Evolutionary conservation across 2,888 invertebrate genomes (phyloP), one percentile per base, ranked within the genome.

Genomic region (Tipula lateralis): DNA sequence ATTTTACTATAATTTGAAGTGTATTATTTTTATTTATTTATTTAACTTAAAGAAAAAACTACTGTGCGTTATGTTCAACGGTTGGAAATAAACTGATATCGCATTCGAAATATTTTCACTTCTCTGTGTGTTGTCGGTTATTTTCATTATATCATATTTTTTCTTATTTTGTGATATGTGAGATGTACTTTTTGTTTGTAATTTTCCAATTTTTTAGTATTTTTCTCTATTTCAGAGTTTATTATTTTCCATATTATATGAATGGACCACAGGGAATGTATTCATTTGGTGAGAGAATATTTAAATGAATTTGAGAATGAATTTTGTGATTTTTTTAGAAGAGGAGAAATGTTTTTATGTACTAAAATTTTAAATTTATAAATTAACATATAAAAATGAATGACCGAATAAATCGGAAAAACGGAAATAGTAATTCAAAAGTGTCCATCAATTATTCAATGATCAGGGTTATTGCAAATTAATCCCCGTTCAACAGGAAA

Each of bases 1-100:
- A 50, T 19, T 50, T 50, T 50, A 16, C 16, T 50, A 4, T 50
- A 16, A 66, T n/a, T 66, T 66, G 7, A 19, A 24, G 19, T 44
- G n/a, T 66, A 9, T 24, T 24, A 24, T 66, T 9, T 12, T 66
- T 66, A 4, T 66, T 44, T 44, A 44, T 44, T 44, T 66, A 9
- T 66, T 19, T 16, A 50, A 16, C 12, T 19, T 24, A 66, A 24
- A 44, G 9, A 66, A 66, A 66, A 66, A 24, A 66, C 66, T 66
- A 66, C 66, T 66, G 66, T 66, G 66, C 24, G 66, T 66, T 66
- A 50, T 9, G 50, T 50, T 66, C 66, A 66, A 66, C 66, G 66
- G 66, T 66, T 66, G 3, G 66, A 66, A 66, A 66, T 66, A 66
- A 66, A 66, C 66, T 66, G 66, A 66, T 66, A 66, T 24, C 66